Evolutionary conservation across 2,888 invertebrate species (phyloP), one percentile per base, ranked within the genome.

Genomic region (Iselma pallidipennis): DNA sequence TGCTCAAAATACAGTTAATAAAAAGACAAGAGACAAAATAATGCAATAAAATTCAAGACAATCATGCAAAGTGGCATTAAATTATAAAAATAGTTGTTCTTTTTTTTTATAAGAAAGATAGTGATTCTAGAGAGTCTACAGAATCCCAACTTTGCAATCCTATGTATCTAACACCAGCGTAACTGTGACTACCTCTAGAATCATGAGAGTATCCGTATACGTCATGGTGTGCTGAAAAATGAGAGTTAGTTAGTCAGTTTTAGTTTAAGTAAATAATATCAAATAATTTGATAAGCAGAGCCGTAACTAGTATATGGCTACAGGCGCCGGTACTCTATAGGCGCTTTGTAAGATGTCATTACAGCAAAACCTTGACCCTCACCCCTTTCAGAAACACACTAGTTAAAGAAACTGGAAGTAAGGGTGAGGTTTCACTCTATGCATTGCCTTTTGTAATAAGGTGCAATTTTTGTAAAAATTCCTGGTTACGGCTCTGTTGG

Each of bases 181-280:
- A 78, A 73, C 73, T 75, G 55, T 66, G 66, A 72, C 87, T 89
- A 89, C 91, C 91, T 89, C 90, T 86, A 78, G 90, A 87, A 81
- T 90, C 90, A 83, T 88, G 89, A 55, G 84, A 84, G 83, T 89
- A 89, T 78, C 88, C 83, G 81, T 86, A 86, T 74, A 83, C 82
- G 76, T 86, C 86, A 76, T 85, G 86, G 78, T 84, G 83, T 76
- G 85, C 86, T 87, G 83, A 74, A 81, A 80, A 76, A 73, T 76
- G 71, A 67, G 66, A 65, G 72, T 74, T 74, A 73, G 67, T 51
- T 61, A n/a, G n/a, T n/a, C n/a, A n/a, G n/a, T n/a, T n/a, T n/a
- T n/a, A n/a, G n/a, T n/a, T n/a, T 61, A 52, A n/a, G 55, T 33
- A 42, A 55, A 12, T 57, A 50, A 23, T 33, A 33, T 33, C 25